Base-by-base conservation (phyloP, 2,888 invertebrate genomes). In the Strigamia transsilvanica region DNA sequence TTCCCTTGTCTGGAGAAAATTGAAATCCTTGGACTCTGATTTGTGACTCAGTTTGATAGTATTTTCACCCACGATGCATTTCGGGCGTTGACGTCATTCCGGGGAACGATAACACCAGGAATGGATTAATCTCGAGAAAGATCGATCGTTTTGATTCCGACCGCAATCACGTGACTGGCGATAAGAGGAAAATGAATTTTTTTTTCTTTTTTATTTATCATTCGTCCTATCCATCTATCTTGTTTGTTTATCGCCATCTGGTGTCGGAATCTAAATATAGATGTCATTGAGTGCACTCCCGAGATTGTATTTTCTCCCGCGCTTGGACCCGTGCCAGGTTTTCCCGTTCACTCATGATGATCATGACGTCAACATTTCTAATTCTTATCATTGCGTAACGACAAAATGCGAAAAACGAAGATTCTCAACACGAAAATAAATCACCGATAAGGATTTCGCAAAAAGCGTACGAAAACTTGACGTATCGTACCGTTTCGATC, bases 261-360 rank as follows among this genome's bases (percentile, higher is more conserved):
- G 73, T 73, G 73, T 27, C 32, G 23, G 27, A 73, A 10, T 73
- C 73, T 73, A 73, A 73, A 73, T 32, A 73, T 73, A 73, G 73
- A 32, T 73, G 73, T 32, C 73, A 27, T 73, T 73, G 73, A 73
- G 73, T 73, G 73, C 73, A 73, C 73, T 73, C 73, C 32, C 73
- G 56, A 56, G 56, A 56, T 56, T 56, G 21, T 73, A 73, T 73
- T 73, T 32, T 2, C 32, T 73, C 23, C 27, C 23, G 73, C 9
- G 56, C 56, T 73, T 73, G 73, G 73, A 12, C 13, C 23, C 23
- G 32, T 32, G 73, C 73, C 73, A 73, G 73, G 27, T 73, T 73
- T 73, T 73, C 73, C 73, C 23, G 73, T 73, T 73, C 73, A 73
- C 73, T 73, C 73, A 32, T 73, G 73, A 73, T 73, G 12, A 4